phyloP scores from a whole-genome alignment of 1,140 invertebrate species.

The Anastrepha ludens region DNA sequence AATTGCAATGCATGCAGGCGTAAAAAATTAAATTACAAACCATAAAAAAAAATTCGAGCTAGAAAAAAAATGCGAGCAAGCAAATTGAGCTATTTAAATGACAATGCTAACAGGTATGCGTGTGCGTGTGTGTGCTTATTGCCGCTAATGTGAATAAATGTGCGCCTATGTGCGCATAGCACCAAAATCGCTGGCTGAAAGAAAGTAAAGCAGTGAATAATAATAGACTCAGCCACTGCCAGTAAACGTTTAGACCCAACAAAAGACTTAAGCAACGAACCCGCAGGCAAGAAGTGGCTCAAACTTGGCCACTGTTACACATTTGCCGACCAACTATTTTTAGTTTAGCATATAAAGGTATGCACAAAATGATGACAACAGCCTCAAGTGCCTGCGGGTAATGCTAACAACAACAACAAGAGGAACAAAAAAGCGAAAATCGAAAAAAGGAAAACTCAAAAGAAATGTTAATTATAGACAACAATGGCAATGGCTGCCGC shows the following conservation, averaged over 20 bases:
- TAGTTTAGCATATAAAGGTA: slow-evolving; percentile 7
- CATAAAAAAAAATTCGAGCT: background rate
- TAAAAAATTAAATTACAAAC: background rate
- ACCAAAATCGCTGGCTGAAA: background rate
- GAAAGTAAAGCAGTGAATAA: background rate
- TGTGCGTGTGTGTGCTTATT: background rate
- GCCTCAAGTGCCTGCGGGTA: background rate
- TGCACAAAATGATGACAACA: slow-evolving; percentile 2
- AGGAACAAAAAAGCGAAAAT: background rate
- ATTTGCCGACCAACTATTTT: slow-evolving; percentile 49
- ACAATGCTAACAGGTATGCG: background rate
- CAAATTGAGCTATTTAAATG: slow-evolving; percentile 31
- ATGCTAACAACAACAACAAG: background rate
- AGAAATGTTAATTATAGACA: slow-evolving; percentile 38
- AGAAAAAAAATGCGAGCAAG: background rate
- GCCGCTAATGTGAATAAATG: background rate
- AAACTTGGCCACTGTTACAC: slow-evolving; percentile 59
- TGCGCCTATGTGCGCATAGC: background rate
- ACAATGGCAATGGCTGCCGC: background rate
- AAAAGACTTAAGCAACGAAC: slow-evolving; percentile 63
- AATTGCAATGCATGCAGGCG: background rate
- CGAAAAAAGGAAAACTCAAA: background rate
- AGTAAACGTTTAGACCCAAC: slow-evolving; percentile 55
- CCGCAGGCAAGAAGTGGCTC: slow-evolving; percentile 35
- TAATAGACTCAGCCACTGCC: background rate